Percentiles rank a stretch among this genome's conserved stretches.
These are phyloP conservation scores for Magallana gigas DNA, from an alignment of 1,140 invertebrate species.

Conservation along the genomic window DNA sequence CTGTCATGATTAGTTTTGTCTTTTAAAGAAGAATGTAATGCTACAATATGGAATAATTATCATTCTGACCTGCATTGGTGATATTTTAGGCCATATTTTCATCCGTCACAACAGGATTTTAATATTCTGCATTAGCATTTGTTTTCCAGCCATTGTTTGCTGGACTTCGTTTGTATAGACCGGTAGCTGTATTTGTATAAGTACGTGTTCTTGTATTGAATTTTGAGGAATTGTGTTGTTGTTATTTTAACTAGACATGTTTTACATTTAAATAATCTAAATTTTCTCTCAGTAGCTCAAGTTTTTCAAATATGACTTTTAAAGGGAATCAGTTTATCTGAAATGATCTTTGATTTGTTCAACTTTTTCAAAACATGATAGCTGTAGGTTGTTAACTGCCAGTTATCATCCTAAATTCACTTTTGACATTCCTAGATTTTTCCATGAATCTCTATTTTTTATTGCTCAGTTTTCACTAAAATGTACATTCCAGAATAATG, in stretches of 20 bases:
- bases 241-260: no score
- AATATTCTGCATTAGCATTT: neutral
- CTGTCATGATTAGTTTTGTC: no score
- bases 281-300: neutral
- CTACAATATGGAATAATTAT: no score
- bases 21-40: no score
- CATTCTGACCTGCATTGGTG: no score
- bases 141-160: neutral
- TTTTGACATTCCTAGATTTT: neutral
- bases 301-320: neutral
- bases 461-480: neutral
- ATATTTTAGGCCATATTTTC: no score
- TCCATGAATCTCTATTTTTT: neutral
- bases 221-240: no score
- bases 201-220: no score
- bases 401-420: neutral
- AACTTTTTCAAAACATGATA: neutral
- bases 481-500: neutral
- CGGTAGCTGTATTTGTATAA: neutral
- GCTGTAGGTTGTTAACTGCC: neutral
- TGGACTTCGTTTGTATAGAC: neutral
- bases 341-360: neutral
- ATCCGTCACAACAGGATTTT: no score
- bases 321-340: neutral
- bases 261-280: no score